A percentile compares a stretch with the other conserved stretches of the same genome.
phyloP scores from a whole-genome alignment of 2,888 invertebrate genomes.

The Bimastos eiseni region DNA sequence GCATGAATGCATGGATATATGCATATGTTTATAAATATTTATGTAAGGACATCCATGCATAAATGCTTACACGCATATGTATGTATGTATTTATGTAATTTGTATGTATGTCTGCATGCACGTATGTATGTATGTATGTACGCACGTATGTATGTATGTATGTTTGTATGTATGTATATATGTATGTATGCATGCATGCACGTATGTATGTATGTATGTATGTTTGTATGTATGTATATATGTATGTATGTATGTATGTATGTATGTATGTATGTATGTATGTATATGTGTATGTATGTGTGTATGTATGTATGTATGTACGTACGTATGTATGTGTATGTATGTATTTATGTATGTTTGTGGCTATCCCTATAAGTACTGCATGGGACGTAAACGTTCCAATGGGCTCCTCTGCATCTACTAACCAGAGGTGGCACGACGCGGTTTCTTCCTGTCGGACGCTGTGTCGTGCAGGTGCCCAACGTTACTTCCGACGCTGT shows the following conservation, averaged over 20 bases:
- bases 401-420: not conserved
- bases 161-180: not conserved
- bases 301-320: not conserved
- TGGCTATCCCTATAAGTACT: not conserved
- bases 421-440: not conserved
- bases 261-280: not conserved
- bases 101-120: slow-evolving; percentile 18
- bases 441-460: not conserved
- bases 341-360: not conserved
- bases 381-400: not conserved
- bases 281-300: not conserved
- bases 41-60: not conserved
- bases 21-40: slow-evolving; percentile 22
- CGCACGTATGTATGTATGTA: not conserved
- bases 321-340: not conserved
- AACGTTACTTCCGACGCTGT: not conserved
- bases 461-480: not conserved
- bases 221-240: not conserved
- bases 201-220: not conserved
- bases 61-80: not conserved
- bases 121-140: not conserved
- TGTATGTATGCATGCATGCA: not conserved
- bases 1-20: not conserved
- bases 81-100: not conserved
- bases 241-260: not conserved